Base-by-base conservation (phyloP, 1,140 invertebrate species). In the Drosophila lowei region DNA sequence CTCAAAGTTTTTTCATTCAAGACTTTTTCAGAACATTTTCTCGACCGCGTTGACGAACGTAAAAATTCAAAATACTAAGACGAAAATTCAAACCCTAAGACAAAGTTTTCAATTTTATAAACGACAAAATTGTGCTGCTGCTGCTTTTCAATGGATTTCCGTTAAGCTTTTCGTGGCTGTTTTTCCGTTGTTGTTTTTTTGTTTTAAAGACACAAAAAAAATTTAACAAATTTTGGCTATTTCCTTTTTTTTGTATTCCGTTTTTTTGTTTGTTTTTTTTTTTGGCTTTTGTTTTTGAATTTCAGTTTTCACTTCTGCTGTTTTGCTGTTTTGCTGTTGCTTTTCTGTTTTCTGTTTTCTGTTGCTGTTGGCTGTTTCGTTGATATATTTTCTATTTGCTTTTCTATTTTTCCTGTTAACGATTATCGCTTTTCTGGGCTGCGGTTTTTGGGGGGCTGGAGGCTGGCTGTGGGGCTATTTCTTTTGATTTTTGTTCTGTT, bases 221-320 rank as follows among this genome's bases (percentile, higher is more conserved):
- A 79, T 86, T 86, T 86, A 86, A 86, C 81, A 86, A 86, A 86
- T 86, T 77, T 86, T 86, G 81, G 83, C 81, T 86, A 86, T 86
- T 86, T 85, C 63, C 38, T 60, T 77, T 77, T 59, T 65, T 48
- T 63, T 53, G 53, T 66, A 76, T 60, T 62, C 58, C 61, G 43
- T 66, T 81, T 15, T 77, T 81, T 15, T 77, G 43, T 66, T 81
- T 73, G n/a, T 73, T 28, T 43, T 66, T 81, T 71, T 73, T 28
- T 15, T 77, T 81, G 77, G 67, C 46, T 67, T 77, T 66, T 63
- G 52, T 53, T 72, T 60, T 72, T 65, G 71, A 59, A 57, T 70
- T 85, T 79, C 46, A 75, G 76, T 72, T 85, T 73, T 80, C 71
- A 73, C 71, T 73, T 73, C 53, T 80, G 48, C 62, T 70, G 59